A percentile compares a stretch with the other conserved stretches of the same genome.
These are phyloP conservation scores for Podabrus alpinus DNA, from an alignment of 2,888 invertebrate species.

Conservation along the genomic window DNA sequence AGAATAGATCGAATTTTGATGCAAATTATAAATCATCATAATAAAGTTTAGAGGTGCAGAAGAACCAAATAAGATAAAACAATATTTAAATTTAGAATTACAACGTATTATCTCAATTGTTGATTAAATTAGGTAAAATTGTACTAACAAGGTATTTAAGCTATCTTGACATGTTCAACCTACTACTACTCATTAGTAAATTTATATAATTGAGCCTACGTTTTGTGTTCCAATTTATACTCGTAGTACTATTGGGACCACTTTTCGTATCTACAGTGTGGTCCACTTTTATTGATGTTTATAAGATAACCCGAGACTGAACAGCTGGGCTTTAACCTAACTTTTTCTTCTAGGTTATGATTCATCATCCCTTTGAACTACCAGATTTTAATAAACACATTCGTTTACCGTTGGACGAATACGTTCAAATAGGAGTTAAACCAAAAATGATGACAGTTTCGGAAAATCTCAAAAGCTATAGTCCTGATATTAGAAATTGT, in stretches of 20 bases:
- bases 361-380: conserved; percentile 70
- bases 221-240: neutral
- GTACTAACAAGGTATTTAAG: neutral
- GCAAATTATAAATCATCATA: neutral
- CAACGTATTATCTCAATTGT: neutral
- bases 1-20: neutral
- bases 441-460: conserved; percentile 76
- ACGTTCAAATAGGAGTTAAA: conserved; percentile 68
- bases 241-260: neutral
- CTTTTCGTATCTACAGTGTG: neutral
- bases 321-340: too few species aligned
- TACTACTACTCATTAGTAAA: neutral
- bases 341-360: conserved; percentile 57
- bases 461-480: conserved; percentile 64
- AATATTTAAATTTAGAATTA: too few species aligned
- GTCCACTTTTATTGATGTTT: too few species aligned
- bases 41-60: too few species aligned
- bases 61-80: too few species aligned
- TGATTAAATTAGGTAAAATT: neutral
- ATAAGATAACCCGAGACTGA: too few species aligned
- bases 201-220: neutral
- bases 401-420: conserved; percentile 68
- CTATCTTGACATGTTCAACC: neutral
- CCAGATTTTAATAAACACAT: conserved; percentile 72
- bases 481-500: conserved; percentile 67